These are phyloP conservation scores for Caradrina kadenii DNA, from an alignment of 2,888 invertebrate genomes.

Conservation along the genomic window DNA sequence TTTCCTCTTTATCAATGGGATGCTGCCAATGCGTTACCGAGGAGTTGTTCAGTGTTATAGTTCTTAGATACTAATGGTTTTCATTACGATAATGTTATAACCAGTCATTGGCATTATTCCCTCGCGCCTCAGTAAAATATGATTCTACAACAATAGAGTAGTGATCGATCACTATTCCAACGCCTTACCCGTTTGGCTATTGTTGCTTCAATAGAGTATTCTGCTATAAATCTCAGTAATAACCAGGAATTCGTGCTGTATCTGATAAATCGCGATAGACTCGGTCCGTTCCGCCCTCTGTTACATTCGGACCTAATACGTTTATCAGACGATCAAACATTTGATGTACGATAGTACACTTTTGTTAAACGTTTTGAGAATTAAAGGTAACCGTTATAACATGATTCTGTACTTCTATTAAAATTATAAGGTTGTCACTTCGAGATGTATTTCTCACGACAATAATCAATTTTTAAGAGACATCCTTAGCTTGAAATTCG, in stretches of 20 bases:
- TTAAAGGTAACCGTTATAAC: conserved; percentile 25
- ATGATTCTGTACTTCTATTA: conserved; percentile 9
- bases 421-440: conserved; percentile 5
- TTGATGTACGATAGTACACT: conserved; percentile 37
- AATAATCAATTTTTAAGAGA: not conserved
- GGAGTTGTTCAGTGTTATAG: not conserved
- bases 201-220: conserved; percentile 21
- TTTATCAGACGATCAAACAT: conserved; percentile 42
- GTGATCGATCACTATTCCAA: conserved; percentile 8
- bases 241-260: conserved; percentile 33
- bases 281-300: conserved; percentile 27
- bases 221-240: conserved; percentile 44
- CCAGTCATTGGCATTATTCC: not conserved
- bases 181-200: conserved; percentile 6
- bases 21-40: not conserved
- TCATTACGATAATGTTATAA: not conserved
- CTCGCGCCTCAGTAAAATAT: conserved; percentile 7
- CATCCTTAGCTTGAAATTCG: conserved; percentile 13
- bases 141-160: conserved; percentile 3
- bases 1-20: not conserved
- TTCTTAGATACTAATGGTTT: not conserved
- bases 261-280: conserved; percentile 42
- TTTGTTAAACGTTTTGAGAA: conserved; percentile 10
- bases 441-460: conserved; percentile 20
- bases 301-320: conserved; percentile 40